phyloP scores from a whole-genome alignment of 2,797 vertebrate species.

The Luscinia megarhynchos region DNA sequence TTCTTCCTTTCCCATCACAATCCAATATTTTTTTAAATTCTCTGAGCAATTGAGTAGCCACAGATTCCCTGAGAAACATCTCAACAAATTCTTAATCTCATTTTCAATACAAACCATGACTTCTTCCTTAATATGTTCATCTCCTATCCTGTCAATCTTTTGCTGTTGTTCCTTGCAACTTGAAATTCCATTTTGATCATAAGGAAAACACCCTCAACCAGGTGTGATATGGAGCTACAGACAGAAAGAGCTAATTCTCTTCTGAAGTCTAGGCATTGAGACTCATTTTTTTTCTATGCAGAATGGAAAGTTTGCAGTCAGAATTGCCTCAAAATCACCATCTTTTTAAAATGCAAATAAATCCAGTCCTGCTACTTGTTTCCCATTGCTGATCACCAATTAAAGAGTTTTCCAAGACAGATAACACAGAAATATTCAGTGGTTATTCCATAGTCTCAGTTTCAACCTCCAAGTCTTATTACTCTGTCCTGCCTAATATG shows the following conservation, averaged over 20 bases:
- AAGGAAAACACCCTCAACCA: not conserved
- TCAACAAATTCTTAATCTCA: not conserved
- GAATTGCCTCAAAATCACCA: not conserved
- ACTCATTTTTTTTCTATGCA: not conserved
- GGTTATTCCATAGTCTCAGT: not conserved
- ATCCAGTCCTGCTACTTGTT: not conserved
- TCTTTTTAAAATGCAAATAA: not conserved
- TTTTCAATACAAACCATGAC: not conserved
- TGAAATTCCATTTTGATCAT: not conserved
- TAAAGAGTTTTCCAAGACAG: not conserved
- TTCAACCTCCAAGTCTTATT: not conserved
- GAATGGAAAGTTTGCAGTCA: not conserved
- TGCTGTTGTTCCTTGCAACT: not conserved
- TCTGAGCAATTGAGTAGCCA: not conserved
- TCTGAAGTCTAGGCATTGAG: not conserved
- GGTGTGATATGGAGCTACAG: not conserved
- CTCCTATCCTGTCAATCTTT: not conserved
- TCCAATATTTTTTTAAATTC: not conserved
- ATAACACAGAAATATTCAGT: not conserved
- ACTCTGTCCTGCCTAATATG: not conserved
- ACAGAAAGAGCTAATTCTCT: not conserved
- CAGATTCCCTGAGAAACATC: not conserved
- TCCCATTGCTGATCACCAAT: not conserved
- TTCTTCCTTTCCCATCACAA: conserved; percentile 12
- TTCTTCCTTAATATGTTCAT: not conserved